A percentile compares a stretch with the other conserved stretches of the same genome.
Evolutionary conservation across 2,888 invertebrate species (phyloP).

Genomic region (Bimastos eiseni): DNA sequence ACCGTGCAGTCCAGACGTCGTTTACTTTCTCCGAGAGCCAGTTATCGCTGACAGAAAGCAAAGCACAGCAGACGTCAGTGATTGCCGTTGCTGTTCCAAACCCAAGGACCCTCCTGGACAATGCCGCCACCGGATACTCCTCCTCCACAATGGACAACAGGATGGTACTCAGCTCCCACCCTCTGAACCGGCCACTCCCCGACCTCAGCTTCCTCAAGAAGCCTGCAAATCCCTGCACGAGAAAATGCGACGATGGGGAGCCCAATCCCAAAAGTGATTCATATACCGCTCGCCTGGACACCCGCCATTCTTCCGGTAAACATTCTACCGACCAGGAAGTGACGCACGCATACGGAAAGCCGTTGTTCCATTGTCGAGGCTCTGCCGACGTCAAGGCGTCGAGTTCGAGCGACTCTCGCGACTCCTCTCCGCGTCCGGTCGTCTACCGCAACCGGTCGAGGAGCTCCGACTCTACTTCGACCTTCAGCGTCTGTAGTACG

Average conservation of each 20-base stretch:
- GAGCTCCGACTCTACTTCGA: conserved; percentile 30
- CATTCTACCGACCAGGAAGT: not conserved
- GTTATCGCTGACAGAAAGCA: conserved; percentile 35
- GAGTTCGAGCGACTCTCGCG: conserved; percentile 31
- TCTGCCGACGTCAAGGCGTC: not conserved
- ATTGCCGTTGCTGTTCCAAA: not conserved
- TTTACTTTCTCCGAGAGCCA: conserved; percentile 33
- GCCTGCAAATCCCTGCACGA: not conserved
- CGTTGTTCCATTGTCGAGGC: not conserved
- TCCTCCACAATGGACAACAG: not conserved
- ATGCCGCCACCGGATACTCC: conserved; percentile 22
- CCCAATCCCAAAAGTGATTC: not conserved
- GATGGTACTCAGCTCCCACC: conserved; percentile 35
- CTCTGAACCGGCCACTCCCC: conserved; percentile 40
- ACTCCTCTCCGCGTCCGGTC: conserved; percentile 32
- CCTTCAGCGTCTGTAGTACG: conserved; percentile 42
- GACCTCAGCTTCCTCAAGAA: conserved; percentile 46
- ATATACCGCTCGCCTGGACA: not conserved
- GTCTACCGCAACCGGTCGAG: conserved; percentile 20
- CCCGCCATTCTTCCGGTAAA: not conserved
- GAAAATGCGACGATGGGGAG: not conserved
- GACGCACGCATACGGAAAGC: not conserved
- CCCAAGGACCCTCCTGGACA: not conserved
- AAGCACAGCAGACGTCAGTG: conserved; percentile 43
- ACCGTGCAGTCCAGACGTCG: conserved; percentile 42